Evolutionary conservation across 2,113 vertebrate species (phyloP), one percentile per base, ranked within the genome.

Genomic region (Lagopus muta): DNA sequence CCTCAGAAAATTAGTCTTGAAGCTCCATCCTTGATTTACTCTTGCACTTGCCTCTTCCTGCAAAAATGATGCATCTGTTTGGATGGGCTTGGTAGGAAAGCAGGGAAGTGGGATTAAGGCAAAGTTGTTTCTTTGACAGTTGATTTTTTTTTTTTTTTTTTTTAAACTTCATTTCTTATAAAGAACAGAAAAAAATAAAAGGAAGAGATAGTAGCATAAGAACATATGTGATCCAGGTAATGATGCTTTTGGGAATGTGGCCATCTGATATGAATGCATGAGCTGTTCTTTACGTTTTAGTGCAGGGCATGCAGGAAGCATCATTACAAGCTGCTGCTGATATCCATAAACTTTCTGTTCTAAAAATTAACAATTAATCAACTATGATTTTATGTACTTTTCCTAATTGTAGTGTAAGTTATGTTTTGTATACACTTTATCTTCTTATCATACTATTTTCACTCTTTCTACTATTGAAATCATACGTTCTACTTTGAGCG

Each of bases 321-420:
- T 80, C 20, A 3, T 38, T 73, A 48, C 19, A 43, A 55, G 55
- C 42, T 69, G 22, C n/a, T 54, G 6, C 57, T 28, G 50, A 36
- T 48, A 90, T 76, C 71, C 21, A 5, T 17, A 10, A 7, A 8
- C 9, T 11, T 28, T 0, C 0, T 43, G 16, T 72, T 74, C 54
- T 48, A 38, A 82, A 66, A 34, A 58, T 3, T 7, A 65, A 61
- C 20, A 10, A 11, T 62, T 83, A 14, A 32, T 65, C 54, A 69
- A 2, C 18, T 83, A 3, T n/a, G 32, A 55, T 66, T 77, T 71
- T 27, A 7, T 43, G 3, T 71, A 13, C 28, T 81, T 84, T 83
- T 54, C 48, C 12, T 60, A 28, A 9, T 34, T 45, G 27, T 21
- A 58, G 14, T 32, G 7, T 58, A 7, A 65, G 32, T 3, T 8